Conservation (phyloP, 1,140 invertebrate species). For the Leptopilina clavipes region DNA sequence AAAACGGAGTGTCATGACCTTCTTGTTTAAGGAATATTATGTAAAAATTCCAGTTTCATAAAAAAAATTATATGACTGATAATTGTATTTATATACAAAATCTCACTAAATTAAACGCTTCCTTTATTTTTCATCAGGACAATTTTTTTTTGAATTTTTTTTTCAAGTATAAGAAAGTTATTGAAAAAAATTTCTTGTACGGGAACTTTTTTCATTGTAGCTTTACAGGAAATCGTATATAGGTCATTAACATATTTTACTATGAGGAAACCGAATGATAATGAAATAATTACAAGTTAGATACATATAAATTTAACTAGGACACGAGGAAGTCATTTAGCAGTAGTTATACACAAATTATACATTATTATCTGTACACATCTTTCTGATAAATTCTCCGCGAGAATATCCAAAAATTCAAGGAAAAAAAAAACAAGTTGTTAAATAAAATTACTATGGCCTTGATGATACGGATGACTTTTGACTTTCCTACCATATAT, state of each 20-base stretch:
- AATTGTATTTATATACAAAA: background rate
- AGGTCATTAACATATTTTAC: background rate
- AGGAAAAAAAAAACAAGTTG: background rate
- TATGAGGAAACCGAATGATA: background rate
- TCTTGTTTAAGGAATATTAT: slow-evolving; percentile 11
- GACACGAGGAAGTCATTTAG: background rate
- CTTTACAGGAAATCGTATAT: background rate
- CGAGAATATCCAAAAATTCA: background rate
- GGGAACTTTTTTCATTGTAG: too few relatives aligned
- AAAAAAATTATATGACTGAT: too few relatives aligned
- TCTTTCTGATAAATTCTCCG: background rate
- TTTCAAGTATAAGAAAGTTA: background rate
- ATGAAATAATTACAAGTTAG: slow-evolving; percentile 11
- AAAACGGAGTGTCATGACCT: slow-evolving; percentile 2
- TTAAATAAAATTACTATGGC: slow-evolving; percentile 4
- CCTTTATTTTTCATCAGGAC: too few relatives aligned
- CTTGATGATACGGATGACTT: slow-evolving; percentile 4
- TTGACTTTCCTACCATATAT: background rate
- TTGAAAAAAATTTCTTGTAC: background rate
- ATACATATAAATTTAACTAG: background rate
- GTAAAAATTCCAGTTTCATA: slow-evolving; percentile 20
- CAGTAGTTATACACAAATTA: background rate
- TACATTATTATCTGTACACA: background rate
- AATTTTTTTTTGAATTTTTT: background rate
- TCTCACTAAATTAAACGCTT: background rate